Conservation (phyloP, 2,797 vertebrate genomes). For the Chelmon rostratus region DNA sequence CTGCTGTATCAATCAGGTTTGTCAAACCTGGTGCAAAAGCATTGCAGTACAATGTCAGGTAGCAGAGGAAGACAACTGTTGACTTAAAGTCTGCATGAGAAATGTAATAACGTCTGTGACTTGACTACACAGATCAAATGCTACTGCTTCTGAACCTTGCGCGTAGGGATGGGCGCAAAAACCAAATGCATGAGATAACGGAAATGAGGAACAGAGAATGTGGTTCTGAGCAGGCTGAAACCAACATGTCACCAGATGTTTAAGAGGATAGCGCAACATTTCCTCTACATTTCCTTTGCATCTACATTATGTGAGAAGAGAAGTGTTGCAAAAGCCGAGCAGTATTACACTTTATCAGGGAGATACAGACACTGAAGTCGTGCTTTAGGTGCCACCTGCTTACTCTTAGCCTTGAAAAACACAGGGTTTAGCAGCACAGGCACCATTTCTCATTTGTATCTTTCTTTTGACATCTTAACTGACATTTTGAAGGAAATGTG, state of each 20-base stretch:
- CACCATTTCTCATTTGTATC: background rate
- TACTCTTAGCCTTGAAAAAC: background rate
- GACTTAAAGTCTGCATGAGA: background rate
- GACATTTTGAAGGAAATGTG: background rate
- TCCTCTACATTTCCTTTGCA: constrained; percentile 7
- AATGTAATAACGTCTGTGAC: background rate
- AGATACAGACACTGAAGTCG: background rate
- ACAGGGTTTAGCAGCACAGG: background rate
- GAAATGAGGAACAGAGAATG: constrained; percentile 21
- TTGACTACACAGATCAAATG: background rate
- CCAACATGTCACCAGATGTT: background rate
- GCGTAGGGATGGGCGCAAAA: constrained; percentile 74
- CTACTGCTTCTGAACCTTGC: background rate
- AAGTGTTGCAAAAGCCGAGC: background rate
- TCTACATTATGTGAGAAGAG: constrained; percentile 20
- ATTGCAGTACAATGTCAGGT: background rate
- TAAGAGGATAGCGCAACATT: background rate
- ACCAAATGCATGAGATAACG: background rate
- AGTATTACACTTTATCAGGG: background rate
- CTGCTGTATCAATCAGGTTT: constrained; percentile 27
- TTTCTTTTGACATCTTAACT: background rate
- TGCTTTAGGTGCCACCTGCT: background rate
- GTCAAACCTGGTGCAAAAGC: background rate
- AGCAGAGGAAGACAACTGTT: background rate
- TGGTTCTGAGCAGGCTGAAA: background rate